These are phyloP conservation scores for Acrocephalus kingi DNA, from an alignment of 2,113 vertebrate genomes.

Conservation along the genomic window DNA sequence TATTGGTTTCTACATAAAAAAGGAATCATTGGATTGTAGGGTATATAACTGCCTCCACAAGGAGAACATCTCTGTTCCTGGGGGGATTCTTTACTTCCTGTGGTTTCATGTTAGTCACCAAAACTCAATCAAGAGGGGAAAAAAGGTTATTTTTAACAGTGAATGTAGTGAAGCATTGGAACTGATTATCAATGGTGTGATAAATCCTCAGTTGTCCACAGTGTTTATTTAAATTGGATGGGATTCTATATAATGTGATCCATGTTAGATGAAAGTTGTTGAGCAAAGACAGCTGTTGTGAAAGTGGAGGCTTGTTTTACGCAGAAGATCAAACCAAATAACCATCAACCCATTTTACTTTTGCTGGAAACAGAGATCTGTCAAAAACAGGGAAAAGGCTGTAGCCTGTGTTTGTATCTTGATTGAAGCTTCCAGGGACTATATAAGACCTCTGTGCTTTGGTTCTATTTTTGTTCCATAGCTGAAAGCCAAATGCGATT, in stretches of 20 bases:
- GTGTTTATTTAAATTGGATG: constrained; percentile 18
- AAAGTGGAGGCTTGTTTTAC: neutral
- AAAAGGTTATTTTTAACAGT: neutral
- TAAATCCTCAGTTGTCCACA: constrained; percentile 8
- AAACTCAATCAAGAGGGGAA: neutral
- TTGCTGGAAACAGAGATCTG: neutral
- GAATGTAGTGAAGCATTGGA: neutral
- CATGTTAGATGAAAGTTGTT: neutral
- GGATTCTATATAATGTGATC: neutral
- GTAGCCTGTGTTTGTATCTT: neutral
- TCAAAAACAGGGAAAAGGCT: constrained; percentile 1
- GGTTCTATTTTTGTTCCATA: constrained; percentile 31
- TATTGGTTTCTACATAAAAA: neutral
- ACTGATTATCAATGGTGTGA: neutral
- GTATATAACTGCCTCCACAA: neutral
- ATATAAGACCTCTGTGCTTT: constrained; percentile 14
- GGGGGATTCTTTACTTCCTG: neutral
- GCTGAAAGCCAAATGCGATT: neutral
- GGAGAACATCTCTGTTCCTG: neutral
- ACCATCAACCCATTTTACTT: neutral
- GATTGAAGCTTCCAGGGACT: constrained; percentile 8
- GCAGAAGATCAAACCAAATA: neutral
- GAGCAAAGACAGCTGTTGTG: neutral
- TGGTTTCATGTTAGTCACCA: constrained; percentile 8
- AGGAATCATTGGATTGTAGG: neutral